A percentile compares a stretch with the other conserved stretches of the same genome.
These are phyloP conservation scores for Tragelaphus strepsiceros DNA, from an alignment of 2,113 vertebrate genomes.

Conservation along the genomic window DNA sequence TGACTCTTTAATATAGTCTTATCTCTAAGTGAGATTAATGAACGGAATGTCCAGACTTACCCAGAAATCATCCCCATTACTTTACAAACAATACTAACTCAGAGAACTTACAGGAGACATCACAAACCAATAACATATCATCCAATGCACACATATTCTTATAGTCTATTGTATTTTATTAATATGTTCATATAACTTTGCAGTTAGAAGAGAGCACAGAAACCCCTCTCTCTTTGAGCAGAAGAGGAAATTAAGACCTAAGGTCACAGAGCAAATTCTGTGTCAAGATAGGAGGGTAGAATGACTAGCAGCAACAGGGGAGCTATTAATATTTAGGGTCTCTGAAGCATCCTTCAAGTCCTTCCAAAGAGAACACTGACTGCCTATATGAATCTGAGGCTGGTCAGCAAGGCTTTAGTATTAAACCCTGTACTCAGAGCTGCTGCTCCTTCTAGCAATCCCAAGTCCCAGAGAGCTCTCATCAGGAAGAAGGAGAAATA, in stretches of 20 bases:
- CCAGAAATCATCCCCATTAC: neutral
- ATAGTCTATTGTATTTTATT: neutral
- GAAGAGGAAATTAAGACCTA: conserved; percentile 12
- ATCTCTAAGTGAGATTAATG: conserved; percentile 54
- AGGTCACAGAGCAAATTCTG: neutral
- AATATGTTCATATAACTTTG: neutral
- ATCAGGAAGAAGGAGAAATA: neutral
- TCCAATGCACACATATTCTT: neutral
- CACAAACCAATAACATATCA: conserved; percentile 33
- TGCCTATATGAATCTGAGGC: neutral
- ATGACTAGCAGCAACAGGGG: neutral
- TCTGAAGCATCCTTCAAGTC: neutral
- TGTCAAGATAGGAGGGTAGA: neutral
- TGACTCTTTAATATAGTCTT: neutral
- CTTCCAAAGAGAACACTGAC: neutral
- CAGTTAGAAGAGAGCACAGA: conserved; percentile 7
- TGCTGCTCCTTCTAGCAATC: neutral
- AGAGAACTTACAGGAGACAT: conserved; percentile 15
- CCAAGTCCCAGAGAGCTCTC: neutral
- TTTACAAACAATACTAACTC: conserved; percentile 52
- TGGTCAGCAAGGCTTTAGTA: neutral
- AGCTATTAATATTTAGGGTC: neutral
- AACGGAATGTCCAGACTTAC: conserved; percentile 6
- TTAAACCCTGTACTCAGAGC: neutral
- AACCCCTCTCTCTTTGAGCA: neutral